A percentile compares a stretch with the other conserved stretches of the same genome.
Conservation (phyloP, 2,797 vertebrate genomes). For the Enteromius argenteus region DNA sequence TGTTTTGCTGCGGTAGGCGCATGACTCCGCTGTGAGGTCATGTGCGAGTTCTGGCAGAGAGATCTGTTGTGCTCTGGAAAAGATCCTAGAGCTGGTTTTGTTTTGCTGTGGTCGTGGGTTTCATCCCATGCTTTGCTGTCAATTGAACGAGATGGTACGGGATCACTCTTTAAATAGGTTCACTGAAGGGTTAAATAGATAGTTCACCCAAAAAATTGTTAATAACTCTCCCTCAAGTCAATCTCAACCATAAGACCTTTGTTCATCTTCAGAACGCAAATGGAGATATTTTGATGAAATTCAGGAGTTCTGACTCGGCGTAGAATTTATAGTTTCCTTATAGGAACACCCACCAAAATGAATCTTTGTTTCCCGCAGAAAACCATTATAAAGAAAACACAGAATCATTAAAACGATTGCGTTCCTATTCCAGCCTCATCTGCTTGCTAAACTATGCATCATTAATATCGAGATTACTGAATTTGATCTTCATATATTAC, state of each 20-base stretch:
- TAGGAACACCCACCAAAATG: no score
- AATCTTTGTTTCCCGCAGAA: no score
- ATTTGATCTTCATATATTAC: no score
- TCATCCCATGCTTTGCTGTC: not conserved
- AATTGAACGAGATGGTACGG: not conserved
- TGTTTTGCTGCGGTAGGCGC: constrained; percentile 32
- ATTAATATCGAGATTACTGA: no score
- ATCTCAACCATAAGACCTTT: not conserved
- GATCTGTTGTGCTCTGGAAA: not conserved
- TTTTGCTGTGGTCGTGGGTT: not conserved
- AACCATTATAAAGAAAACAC: no score
- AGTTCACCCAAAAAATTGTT: not conserved
- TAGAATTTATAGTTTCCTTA: no score
- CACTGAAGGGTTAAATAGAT: not conserved
- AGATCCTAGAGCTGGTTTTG: constrained; percentile 11
- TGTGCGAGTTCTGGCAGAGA: constrained; percentile 6
- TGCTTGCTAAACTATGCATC: no score
- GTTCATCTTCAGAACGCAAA: not conserved
- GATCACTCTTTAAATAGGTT: not conserved
- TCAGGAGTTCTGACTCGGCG: no score
- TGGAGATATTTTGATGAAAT: not conserved
- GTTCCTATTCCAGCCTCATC: no score
- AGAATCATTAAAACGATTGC: no score
- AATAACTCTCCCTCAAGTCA: not conserved
- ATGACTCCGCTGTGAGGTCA: constrained; percentile 30